Evolutionary conservation across 2,797 vertebrate genomes (phyloP).

Genomic region (Betta splendens): DNA sequence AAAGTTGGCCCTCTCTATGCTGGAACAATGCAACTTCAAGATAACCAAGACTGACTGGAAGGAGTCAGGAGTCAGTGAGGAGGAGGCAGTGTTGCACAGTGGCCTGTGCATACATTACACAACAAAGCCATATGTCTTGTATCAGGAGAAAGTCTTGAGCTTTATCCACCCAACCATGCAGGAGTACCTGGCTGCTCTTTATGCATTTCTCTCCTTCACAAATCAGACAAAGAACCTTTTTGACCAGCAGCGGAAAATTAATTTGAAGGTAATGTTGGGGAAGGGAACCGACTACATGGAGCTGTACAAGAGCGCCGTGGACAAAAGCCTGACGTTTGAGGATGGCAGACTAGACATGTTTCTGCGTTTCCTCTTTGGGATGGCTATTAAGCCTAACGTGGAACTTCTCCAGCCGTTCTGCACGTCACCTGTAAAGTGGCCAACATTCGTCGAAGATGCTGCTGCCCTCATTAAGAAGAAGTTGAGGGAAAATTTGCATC

Average conservation of each 20-base stretch:
- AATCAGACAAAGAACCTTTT: slow-evolving; percentile 67
- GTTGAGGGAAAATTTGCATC: slow-evolving; percentile 52
- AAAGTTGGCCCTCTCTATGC: slow-evolving; percentile 69
- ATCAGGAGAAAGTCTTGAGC: slow-evolving; percentile 58
- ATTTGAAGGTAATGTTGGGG: slow-evolving; percentile 31
- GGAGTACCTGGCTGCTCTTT: slow-evolving; percentile 81
- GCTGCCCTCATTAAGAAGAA: slow-evolving; percentile 64
- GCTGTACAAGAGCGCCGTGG: slow-evolving; percentile 66
- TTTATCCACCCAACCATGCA: slow-evolving; percentile 82
- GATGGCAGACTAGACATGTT: slow-evolving; percentile 73
- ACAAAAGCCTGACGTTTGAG: slow-evolving; percentile 57
- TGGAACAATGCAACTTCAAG: slow-evolving; percentile 61
- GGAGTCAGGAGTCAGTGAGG: background rate
- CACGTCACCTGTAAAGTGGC: slow-evolving; percentile 23
- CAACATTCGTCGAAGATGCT: slow-evolving; percentile 35
- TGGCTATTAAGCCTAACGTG: slow-evolving; percentile 62
- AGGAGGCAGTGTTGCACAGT: slow-evolving; percentile 53
- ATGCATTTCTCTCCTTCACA: slow-evolving; percentile 65
- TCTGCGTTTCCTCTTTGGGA: slow-evolving; percentile 78
- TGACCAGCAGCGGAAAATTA: slow-evolving; percentile 44
- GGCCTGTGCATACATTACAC: slow-evolving; percentile 73
- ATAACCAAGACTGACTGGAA: slow-evolving; percentile 53
- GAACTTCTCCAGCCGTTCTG: slow-evolving; percentile 61
- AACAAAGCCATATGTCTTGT: slow-evolving; percentile 53
- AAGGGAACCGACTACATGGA: slow-evolving; percentile 46